Evolutionary conservation across 2,888 invertebrate species (phyloP).

Genomic region (Callinectes sapidus): DNA sequence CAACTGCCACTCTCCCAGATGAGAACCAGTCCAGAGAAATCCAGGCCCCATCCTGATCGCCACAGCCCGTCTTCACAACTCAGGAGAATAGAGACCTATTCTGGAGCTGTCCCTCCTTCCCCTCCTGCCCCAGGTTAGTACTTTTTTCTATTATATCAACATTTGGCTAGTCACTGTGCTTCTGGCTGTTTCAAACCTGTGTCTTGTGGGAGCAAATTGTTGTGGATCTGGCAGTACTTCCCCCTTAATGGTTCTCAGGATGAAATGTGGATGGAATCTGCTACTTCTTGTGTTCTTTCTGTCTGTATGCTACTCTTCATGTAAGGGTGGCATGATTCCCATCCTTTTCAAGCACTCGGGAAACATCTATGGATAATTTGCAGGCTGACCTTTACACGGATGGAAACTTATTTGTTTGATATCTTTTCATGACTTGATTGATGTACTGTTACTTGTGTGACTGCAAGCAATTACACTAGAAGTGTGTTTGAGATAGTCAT

Average conservation of each 20-base stretch:
- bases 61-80: conserved; percentile 39
- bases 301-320: neutral
- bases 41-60: conserved; percentile 10
- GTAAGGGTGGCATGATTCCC: too few species aligned
- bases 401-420: neutral
- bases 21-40: conserved; percentile 10
- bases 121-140: conserved; percentile 55
- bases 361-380: too few species aligned
- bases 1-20: neutral
- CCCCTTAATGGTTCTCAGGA: neutral
- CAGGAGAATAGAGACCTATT: conserved; percentile 42
- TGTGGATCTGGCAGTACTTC: neutral
- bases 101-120: conserved; percentile 28
- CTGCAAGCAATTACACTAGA: neutral
- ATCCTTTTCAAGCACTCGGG: too few species aligned
- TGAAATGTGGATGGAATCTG: conserved; percentile 8
- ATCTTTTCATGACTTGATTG: neutral
- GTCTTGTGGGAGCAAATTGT: neutral
- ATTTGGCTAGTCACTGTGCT: neutral
- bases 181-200: neutral
- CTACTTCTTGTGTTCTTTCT: neutral
- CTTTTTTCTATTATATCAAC: neutral
- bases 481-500: neutral
- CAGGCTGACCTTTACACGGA: neutral
- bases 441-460: neutral